phyloP scores from a whole-genome alignment of 2,888 invertebrate species.

The Melanostoma scalare region DNA sequence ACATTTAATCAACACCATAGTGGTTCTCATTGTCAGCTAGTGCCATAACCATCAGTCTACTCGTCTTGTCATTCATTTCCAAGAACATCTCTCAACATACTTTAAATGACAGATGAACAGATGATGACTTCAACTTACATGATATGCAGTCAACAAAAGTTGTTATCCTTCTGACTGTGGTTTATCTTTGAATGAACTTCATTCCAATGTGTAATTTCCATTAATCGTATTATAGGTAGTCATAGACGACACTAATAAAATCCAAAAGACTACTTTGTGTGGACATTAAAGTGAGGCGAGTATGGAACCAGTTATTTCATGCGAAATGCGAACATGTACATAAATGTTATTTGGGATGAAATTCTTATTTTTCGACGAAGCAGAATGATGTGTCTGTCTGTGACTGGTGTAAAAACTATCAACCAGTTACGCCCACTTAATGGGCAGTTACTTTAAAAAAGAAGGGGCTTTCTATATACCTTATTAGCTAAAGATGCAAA shows the following conservation, averaged over 20 bases:
- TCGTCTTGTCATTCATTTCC: constrained; percentile 6
- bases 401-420: constrained; percentile 13
- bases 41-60: background rate
- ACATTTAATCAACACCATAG: constrained; percentile 13
- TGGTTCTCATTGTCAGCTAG: constrained; percentile 15
- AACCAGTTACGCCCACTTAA: constrained; percentile 29
- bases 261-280: constrained; percentile 13
- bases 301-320: background rate
- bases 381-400: constrained; percentile 12
- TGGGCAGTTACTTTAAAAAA: constrained; percentile 25
- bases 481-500: constrained; percentile 28
- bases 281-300: constrained; percentile 6
- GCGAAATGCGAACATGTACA: background rate
- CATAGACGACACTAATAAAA: constrained; percentile 12
- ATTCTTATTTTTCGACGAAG: background rate
- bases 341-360: background rate
- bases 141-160: background rate
- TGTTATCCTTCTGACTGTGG: constrained; percentile 9
- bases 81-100: constrained; percentile 7
- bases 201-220: constrained; percentile 8
- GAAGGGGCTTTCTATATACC: background rate
- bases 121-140: constrained; percentile 29
- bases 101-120: constrained; percentile 43
- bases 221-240: constrained; percentile 8
- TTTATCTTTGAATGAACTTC: constrained; percentile 19